Base-by-base conservation (phyloP, 2,797 vertebrate species). In the Setipinna tenuifilis region DNA sequence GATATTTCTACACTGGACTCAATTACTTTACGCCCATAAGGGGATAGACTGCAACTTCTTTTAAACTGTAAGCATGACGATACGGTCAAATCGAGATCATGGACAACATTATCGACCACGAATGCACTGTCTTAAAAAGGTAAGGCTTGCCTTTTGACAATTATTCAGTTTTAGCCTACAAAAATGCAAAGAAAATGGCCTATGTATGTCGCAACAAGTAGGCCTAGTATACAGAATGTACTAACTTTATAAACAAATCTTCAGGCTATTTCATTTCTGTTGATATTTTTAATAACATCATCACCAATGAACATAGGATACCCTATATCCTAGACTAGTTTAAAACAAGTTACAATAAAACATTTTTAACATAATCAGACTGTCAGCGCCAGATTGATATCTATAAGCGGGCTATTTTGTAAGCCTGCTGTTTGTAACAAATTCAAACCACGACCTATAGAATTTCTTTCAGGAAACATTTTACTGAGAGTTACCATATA, bases 71-170 rank as follows among this genome's bases (percentile, higher is more conserved):
- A 91, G 88, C 62, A 98, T 97, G 98, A 99, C 97, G 0, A 96
- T 98, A 85, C 94, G 96, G 92, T 94, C 95, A 78, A 95, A 92
- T 48, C 95, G 97, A 83, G 93, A 97, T 91, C 95, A 97, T 90
- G 95, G 89, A 5, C 95, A 97, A 90, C 97, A 96, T 86, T 94
- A 96, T 93, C 94, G 94, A 83, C 96, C 97, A 9, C 96, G 96
- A 82, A 97, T 97, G 93, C 95, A 96, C 48, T 98, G 97, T 92
- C 92, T 98, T 10, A 97, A 95, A 90, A 98, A 99, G 97, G 98
- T 99, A 84, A 85, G 94, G 80, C 46, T 44, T 85, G 48, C n/a
- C 57, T 25, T 83, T 71, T 35, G 14, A 54, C 9, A 54, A 54
- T 54, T 54, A 14, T 54, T 54, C 50, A 54, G 7, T 14, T 54